These are phyloP conservation scores for Poecilia velifera DNA, from an alignment of 2,797 vertebrate species.

Conservation along the genomic window DNA sequence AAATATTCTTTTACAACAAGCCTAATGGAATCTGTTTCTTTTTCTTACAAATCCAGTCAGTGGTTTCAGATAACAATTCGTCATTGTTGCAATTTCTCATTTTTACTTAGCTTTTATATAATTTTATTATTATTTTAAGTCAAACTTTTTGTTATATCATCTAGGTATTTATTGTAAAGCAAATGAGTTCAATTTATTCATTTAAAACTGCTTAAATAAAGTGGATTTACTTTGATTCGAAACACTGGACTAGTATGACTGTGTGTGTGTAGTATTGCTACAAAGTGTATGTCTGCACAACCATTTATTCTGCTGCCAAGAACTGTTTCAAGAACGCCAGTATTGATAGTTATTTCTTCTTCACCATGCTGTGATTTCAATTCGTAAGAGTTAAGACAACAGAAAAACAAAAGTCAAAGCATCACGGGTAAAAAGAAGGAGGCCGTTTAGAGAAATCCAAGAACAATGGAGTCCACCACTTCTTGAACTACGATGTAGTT, in stretches of 20 bases:
- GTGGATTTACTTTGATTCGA: background rate
- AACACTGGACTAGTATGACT: background rate
- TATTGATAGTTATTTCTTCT: conserved; percentile 8
- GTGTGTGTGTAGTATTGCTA: background rate
- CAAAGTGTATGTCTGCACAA: background rate
- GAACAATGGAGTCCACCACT: background rate
- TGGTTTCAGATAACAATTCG: background rate
- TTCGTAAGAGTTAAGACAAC: conserved; percentile 47
- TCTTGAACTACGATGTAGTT: no score
- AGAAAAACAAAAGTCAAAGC: conserved; percentile 17
- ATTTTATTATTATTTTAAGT: background rate
- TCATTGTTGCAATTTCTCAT: background rate
- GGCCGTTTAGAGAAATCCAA: background rate
- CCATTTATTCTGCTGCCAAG: no score
- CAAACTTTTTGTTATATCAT: background rate
- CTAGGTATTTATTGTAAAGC: background rate
- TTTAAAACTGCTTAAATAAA: background rate
- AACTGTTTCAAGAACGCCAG: background rate
- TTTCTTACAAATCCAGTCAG: background rate
- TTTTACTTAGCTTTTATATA: background rate
- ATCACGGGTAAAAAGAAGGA: background rate
- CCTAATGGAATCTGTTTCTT: no score
- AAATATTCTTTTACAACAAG: no score
- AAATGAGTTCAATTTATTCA: background rate
- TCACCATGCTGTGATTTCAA: conserved; percentile 62